Evolutionary conservation across 2,888 invertebrate species (phyloP), one percentile per base, ranked within the genome.

Genomic region (Callimorpha dominula): DNA sequence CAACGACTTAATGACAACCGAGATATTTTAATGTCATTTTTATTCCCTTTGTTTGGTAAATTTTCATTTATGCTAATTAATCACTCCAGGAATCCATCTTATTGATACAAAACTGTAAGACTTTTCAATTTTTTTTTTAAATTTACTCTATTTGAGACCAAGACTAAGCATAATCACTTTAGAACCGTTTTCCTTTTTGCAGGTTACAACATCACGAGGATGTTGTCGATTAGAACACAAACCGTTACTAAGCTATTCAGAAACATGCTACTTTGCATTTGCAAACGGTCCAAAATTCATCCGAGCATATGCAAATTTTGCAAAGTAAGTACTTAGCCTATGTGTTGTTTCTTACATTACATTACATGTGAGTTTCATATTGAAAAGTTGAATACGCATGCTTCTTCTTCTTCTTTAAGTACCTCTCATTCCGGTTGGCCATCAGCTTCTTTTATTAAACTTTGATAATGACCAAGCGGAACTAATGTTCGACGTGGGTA

Each of bases 201-300:
- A 96, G 96, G 96, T 96, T 1, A 80, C 83, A 75, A 92, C 93
- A 12, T 95, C 96, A 1, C 87, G 92, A 71, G 89, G 86, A 20
- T 94, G 95, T 77, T 95, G 96, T 80, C 90, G 87, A 60, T 68
- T 96, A 20, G 94, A 96, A 65, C 85, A 86, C 60, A 94, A 93
- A 72, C 95, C 96, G 1, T 85, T 92, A 46, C 85, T 97, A 73
- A 96, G 96, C 71, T 97, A 97, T 86, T 96, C 97, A 6, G 96
- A 96, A 77, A 97, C 97, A 2, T 97, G 97, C 74, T 96, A 96
- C 85, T 93, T 96, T 14, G 96, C 96, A 7, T 96, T 97, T 83
- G 89, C 91, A 20, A 95, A 96, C 78, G 97, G 97, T 40, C 97
- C 97, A 0, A 91, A 93, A 78, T 84, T 86, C 76, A 81, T 96